Percentiles rank a stretch among this genome's conserved stretches.
phyloP scores from a whole-genome alignment of 2,888 invertebrate genomes.

The Scaptomyza polygonia region DNA sequence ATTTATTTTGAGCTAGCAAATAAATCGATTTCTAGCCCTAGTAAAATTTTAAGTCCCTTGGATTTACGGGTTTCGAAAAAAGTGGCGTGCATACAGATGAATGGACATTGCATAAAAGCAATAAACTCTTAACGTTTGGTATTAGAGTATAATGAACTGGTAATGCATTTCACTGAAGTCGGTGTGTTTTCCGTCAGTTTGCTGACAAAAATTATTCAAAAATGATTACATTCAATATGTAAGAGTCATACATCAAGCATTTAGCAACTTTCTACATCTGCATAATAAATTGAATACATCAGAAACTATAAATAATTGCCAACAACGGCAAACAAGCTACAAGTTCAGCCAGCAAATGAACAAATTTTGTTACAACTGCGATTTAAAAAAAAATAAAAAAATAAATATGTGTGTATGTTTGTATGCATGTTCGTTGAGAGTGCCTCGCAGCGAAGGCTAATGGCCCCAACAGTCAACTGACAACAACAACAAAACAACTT shows the following conservation, averaged over 20 bases:
- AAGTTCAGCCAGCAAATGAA: slow-evolving; percentile 73
- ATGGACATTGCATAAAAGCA: too few species aligned
- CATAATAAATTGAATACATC: slow-evolving; percentile 80
- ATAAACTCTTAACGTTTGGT: too few species aligned
- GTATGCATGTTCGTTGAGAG: slow-evolving; percentile 10
- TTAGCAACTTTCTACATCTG: slow-evolving; percentile 74
- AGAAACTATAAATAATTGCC: slow-evolving; percentile 78
- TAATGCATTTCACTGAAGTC: neutral
- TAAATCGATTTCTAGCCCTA: too few species aligned
- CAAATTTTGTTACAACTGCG: slow-evolving; percentile 77
- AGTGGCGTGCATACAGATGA: too few species aligned
- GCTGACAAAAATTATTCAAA: slow-evolving; percentile 51
- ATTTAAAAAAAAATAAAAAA: slow-evolving; percentile 55
- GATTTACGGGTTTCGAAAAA: too few species aligned
- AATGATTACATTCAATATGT: slow-evolving; percentile 66
- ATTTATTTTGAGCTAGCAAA: too few species aligned
- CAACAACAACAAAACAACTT: slow-evolving; percentile 34
- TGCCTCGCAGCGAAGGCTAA: slow-evolving; percentile 63
- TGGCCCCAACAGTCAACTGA: slow-evolving; percentile 48
- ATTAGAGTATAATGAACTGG: neutral
- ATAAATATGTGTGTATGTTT: neutral
- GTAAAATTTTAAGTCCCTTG: too few species aligned
- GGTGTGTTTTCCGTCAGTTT: slow-evolving; percentile 37
- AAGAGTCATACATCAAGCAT: slow-evolving; percentile 68
- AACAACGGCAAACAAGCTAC: slow-evolving; percentile 69